phyloP scores from a whole-genome alignment of 2,113 vertebrate species.

The Chaetorhynchus papuensis region DNA sequence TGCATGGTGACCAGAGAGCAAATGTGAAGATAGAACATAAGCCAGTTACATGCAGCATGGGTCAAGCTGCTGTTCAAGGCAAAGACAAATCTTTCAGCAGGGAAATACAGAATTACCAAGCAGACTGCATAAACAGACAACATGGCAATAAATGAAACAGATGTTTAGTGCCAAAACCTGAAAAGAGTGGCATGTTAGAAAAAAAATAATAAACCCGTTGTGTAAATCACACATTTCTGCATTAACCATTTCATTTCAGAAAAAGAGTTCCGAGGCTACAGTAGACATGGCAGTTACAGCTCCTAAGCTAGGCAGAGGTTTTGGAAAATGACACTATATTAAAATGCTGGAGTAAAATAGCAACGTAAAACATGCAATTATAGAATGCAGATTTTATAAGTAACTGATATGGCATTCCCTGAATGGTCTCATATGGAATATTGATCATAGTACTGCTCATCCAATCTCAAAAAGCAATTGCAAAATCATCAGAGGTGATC shows the following conservation, averaged over 20 bases:
- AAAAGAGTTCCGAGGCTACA: background rate
- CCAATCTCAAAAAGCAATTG: background rate
- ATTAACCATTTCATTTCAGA: background rate
- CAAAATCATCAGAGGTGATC: background rate
- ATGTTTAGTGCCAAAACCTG: background rate
- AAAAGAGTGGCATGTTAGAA: background rate
- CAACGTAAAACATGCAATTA: background rate
- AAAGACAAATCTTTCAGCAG: background rate
- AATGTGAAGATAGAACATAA: background rate
- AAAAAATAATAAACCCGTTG: background rate
- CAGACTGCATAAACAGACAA: background rate
- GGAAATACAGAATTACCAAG: background rate
- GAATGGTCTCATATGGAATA: background rate
- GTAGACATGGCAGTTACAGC: background rate
- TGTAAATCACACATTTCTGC: background rate
- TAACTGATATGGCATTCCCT: background rate
- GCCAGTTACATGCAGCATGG: background rate
- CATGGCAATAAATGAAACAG: background rate
- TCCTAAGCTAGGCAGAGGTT: background rate
- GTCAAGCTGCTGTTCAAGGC: background rate
- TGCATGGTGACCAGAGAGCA: background rate
- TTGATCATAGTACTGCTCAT: background rate
- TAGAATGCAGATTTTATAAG: background rate
- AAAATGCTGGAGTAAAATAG: background rate
- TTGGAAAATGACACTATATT: background rate